Evolutionary conservation across 2,888 invertebrate species (phyloP).

Genomic region (Dascillus cervinus): DNA sequence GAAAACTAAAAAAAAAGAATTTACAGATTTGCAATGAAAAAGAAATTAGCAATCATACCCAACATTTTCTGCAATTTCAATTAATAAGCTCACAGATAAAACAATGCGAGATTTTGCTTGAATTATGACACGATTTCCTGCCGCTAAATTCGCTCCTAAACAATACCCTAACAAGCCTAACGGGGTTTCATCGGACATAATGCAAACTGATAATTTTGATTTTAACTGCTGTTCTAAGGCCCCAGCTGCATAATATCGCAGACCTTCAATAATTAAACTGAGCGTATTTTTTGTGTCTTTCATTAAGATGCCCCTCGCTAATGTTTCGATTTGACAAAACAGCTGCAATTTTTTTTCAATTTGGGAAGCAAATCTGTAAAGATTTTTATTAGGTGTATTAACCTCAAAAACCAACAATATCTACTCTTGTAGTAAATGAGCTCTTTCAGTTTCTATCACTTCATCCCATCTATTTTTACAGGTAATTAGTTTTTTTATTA

Average conservation of each 20-base stretch:
- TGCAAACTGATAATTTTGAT: constrained; percentile 31
- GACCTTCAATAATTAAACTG: too few relatives aligned
- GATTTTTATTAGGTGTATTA: not conserved
- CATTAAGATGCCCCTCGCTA: constrained; percentile 40
- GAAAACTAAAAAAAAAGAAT: constrained; percentile 20
- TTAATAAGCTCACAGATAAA: constrained; percentile 39
- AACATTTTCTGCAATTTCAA: constrained; percentile 43
- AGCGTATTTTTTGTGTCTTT: constrained; percentile 41
- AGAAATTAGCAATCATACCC: constrained; percentile 42
- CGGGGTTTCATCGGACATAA: constrained; percentile 42
- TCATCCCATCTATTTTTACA: constrained; percentile 16
- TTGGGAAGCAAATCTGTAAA: constrained; percentile 42
- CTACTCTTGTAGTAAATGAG: constrained; percentile 28
- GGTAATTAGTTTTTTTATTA: constrained; percentile 18
- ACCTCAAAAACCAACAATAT: constrained; percentile 1
- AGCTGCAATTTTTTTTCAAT: constrained; percentile 44
- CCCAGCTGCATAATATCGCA: constrained; percentile 48
- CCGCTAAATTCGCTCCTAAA: constrained; percentile 44
- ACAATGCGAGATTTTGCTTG: constrained; percentile 41
- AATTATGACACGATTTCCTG: constrained; percentile 45
- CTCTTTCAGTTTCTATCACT: constrained; percentile 20
- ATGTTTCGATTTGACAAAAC: constrained; percentile 43
- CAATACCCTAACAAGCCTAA: constrained; percentile 43
- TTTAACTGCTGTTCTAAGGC: constrained; percentile 40
- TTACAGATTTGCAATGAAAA: not conserved